A percentile compares a stretch with the other conserved stretches of the same genome.
phyloP scores from a whole-genome alignment of 2,113 vertebrate species.

The Hyaena hyaena region DNA sequence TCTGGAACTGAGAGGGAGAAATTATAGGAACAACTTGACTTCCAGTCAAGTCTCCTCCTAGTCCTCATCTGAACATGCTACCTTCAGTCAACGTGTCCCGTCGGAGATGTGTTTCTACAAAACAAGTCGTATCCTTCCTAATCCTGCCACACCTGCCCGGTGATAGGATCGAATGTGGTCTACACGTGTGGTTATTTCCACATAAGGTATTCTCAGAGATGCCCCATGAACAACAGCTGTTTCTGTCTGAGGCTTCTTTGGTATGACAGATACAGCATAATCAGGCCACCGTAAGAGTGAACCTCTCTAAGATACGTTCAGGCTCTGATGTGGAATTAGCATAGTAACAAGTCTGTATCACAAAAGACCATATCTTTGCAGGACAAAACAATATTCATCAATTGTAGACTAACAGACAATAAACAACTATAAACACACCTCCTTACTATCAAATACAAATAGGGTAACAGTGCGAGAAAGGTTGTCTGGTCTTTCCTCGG shows the following conservation, averaged over 20 bases:
- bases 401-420: not conserved
- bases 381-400: not conserved
- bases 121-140: not conserved
- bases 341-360: not conserved
- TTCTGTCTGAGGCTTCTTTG: not conserved
- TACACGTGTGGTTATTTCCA: not conserved
- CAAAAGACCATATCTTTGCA: not conserved
- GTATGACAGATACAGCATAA: not conserved
- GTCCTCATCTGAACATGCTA: not conserved
- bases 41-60: slow-evolving; percentile 28
- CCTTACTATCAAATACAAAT: slow-evolving; percentile 35
- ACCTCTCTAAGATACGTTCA: not conserved
- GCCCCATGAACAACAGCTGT: not conserved
- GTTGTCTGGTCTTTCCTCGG: not conserved
- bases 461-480: not conserved
- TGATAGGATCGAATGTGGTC: not conserved
- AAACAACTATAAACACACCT: not conserved
- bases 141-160: not conserved
- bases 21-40: slow-evolving; percentile 35
- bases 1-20: slow-evolving; percentile 49
- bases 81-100: not conserved
- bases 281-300: not conserved
- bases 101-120: not conserved
- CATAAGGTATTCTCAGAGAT: not conserved
- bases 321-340: not conserved